phyloP scores from a whole-genome alignment of 2,113 vertebrate genomes.

The Lepidothrix coronata region DNA sequence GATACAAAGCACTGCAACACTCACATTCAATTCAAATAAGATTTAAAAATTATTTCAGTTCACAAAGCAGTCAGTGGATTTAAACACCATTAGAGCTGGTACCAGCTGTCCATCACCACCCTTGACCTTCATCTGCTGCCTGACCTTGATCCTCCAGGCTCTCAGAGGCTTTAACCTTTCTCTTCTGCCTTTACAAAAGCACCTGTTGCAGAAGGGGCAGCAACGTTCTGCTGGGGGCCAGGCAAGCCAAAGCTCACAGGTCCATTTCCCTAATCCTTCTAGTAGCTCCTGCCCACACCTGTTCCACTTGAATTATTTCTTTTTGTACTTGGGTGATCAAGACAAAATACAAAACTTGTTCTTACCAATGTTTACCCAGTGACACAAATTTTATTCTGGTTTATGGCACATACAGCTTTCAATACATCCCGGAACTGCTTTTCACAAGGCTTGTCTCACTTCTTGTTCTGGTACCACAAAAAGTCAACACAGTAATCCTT shows the following conservation, averaged over 20 bases:
- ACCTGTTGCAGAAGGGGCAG: not conserved
- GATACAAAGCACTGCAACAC: not conserved
- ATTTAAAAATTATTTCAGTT: not conserved
- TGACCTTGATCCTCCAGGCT: not conserved
- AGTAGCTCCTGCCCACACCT: not conserved
- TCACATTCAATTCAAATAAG: not conserved
- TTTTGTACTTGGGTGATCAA: not conserved
- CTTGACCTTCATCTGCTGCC: not conserved
- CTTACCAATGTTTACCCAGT: not conserved
- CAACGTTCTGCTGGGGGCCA: not conserved
- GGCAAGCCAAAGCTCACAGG: not conserved
- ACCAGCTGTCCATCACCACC: not conserved
- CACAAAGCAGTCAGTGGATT: not conserved
- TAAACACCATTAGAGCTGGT: not conserved
- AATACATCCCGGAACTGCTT: not conserved
- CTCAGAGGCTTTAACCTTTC: not conserved
- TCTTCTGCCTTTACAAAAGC: not conserved
- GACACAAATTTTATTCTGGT: not conserved
- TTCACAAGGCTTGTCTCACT: not conserved
- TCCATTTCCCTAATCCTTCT: not conserved
- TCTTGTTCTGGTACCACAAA: not conserved
- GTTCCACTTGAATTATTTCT: not conserved
- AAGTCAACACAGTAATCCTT: not conserved
- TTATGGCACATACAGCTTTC: not conserved
- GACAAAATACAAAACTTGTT: not conserved